These are phyloP conservation scores for Hemibagrus guttatus DNA, from an alignment of 2,797 vertebrate species.

Conservation along the genomic window DNA sequence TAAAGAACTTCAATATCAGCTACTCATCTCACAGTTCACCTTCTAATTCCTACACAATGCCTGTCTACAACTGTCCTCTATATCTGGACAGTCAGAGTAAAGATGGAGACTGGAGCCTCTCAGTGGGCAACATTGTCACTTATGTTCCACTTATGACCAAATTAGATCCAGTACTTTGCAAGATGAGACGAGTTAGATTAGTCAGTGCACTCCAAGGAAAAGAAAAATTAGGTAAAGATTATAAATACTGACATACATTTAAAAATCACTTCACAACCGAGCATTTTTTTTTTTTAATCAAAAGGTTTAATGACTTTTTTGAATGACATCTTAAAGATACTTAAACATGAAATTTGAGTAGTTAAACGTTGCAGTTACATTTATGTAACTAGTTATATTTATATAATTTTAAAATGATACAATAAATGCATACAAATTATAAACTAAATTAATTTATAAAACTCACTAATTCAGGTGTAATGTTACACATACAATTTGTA, in stretches of 20 bases:
- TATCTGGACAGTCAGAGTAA: slow-evolving; percentile 62
- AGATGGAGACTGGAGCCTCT: slow-evolving; percentile 53
- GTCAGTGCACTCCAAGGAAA: slow-evolving; percentile 60
- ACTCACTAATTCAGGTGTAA: neutral
- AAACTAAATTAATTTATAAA: neutral
- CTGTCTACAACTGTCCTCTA: slow-evolving; percentile 77
- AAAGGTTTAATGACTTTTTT: neutral
- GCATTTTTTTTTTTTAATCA: neutral
- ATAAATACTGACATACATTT: neutral
- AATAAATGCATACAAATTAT: neutral
- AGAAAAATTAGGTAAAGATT: neutral
- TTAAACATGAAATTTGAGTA: neutral
- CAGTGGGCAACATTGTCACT: slow-evolving; percentile 62
- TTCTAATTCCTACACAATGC: slow-evolving; percentile 30
- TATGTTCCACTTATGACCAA: slow-evolving; percentile 64
- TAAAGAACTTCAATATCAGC: slow-evolving; percentile 12
- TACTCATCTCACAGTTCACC: slow-evolving; percentile 11
- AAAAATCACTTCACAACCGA: neutral
- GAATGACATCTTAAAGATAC: neutral
- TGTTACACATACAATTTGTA: neutral
- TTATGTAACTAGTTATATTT: neutral
- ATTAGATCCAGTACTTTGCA: slow-evolving; percentile 67
- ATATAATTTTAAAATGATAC: too few relatives aligned
- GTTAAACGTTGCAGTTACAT: neutral
- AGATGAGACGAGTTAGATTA: slow-evolving; percentile 68